Percentiles rank a stretch among this genome's conserved stretches.
Evolutionary conservation across 37 sponge, comb jelly and placozoan species (phyloP).

Genomic region (Crambe crambe): DNA sequence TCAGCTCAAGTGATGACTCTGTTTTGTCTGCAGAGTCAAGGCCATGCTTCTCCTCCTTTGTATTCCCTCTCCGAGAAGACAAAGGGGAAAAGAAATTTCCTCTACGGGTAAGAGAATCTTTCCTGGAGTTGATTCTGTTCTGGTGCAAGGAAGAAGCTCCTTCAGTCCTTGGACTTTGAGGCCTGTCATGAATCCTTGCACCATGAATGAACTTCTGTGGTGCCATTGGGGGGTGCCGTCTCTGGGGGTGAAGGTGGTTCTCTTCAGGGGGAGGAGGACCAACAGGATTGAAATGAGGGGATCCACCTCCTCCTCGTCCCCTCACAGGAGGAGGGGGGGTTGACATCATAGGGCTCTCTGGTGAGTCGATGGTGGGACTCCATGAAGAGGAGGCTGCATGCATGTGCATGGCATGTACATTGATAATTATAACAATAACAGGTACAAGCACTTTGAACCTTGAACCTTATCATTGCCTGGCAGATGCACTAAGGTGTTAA

Average conservation of each 20-base stretch:
- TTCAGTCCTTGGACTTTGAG: background rate
- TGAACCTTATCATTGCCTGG: no score
- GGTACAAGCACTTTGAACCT: no score
- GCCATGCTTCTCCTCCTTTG: background rate
- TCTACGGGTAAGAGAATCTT: background rate
- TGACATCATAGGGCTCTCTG: background rate
- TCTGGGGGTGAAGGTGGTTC: background rate
- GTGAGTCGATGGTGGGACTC: conserved; percentile 1
- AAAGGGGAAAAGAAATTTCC: no score
- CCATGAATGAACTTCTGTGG: background rate
- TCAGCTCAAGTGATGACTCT: background rate
- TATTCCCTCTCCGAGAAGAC: no score
- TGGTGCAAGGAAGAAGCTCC: background rate
- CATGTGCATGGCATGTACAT: background rate
- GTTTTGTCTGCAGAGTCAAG: background rate
- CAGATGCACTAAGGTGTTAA: no score
- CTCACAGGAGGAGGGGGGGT: background rate
- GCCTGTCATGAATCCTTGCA: background rate
- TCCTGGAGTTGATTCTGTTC: background rate
- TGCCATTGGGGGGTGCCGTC: background rate
- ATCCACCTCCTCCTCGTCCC: background rate
- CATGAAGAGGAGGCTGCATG: conserved; percentile 9
- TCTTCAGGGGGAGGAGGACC: background rate
- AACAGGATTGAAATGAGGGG: background rate
- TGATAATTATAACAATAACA: no score